These are phyloP conservation scores for Rhagonycha fulva DNA, from an alignment of 2,888 invertebrate genomes.

Conservation along the genomic window DNA sequence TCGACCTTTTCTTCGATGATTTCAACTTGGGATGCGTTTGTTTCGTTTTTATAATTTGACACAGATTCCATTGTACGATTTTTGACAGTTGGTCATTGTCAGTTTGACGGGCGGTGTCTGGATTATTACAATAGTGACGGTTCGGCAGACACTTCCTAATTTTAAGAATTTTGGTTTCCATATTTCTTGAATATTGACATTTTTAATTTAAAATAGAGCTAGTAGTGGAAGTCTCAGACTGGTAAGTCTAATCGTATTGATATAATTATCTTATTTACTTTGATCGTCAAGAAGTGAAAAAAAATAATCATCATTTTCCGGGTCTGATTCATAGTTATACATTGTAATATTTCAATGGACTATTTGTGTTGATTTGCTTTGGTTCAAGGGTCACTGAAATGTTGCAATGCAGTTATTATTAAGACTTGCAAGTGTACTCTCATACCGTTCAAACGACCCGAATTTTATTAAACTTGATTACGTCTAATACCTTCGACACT, in stretches of 20 bases:
- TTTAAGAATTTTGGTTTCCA: not conserved
- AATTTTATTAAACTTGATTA: no score
- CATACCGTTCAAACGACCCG: no score
- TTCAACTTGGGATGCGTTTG: not conserved
- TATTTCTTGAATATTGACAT: not conserved
- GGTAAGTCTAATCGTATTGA: not conserved
- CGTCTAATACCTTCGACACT: no score
- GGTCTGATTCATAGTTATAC: not conserved
- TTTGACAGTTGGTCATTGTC: not conserved
- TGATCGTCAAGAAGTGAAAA: not conserved
- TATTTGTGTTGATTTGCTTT: not conserved
- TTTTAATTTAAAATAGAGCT: not conserved
- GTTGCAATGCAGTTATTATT: not conserved
- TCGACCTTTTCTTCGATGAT: slow-evolving; percentile 20
- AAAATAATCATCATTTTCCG: not conserved
- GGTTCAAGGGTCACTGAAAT: not conserved
- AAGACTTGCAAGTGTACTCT: no score
- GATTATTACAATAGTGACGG: not conserved
- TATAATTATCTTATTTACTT: not conserved
- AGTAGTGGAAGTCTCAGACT: not conserved
- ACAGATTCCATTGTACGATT: not conserved
- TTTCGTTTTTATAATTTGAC: not conserved
- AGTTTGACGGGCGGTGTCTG: not conserved
- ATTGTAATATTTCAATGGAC: not conserved
- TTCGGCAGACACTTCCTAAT: not conserved